Conservation (phyloP, 53 echinoderm and acorn worm species). For the Holothuria scabra region DNA sequence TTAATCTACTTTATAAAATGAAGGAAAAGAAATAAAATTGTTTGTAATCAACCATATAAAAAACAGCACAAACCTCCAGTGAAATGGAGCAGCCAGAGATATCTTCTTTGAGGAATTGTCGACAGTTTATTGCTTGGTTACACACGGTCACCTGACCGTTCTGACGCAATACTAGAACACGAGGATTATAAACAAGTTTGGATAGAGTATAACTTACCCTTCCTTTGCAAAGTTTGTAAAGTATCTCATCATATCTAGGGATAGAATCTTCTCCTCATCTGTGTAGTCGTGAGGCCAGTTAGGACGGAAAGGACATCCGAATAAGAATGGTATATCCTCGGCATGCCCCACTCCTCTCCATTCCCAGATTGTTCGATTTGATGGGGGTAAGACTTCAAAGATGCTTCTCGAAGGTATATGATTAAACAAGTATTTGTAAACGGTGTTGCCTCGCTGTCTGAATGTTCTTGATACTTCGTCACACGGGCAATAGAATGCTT, state of each 20-base stretch:
- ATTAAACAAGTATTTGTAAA: conserved; percentile 61
- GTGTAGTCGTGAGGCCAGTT: conserved; percentile 35
- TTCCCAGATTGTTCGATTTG: conserved; percentile 6
- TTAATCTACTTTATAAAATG: no score
- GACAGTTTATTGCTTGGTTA: background rate
- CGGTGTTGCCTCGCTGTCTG: conserved; percentile 9
- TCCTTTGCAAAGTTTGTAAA: conserved; percentile 79
- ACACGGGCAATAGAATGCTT: conserved; percentile 58
- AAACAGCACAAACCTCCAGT: no score
- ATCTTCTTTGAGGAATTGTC: background rate
- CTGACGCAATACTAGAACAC: no score
- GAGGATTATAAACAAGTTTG: no score
- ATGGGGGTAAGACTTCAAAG: conserved; percentile 11
- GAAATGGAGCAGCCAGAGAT: background rate
- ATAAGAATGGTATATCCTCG: conserved; percentile 67
- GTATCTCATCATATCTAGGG: conserved; percentile 64
- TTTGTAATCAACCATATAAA: no score
- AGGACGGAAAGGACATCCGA: conserved; percentile 49
- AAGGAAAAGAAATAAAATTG: no score
- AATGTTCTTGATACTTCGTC: conserved; percentile 44
- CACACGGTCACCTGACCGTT: no score
- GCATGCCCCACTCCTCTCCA: conserved; percentile 52
- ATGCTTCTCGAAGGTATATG: conserved; percentile 53
- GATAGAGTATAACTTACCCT: conserved; percentile 57
- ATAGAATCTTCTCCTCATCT: conserved; percentile 55